Percentiles rank a stretch among this genome's conserved stretches.
Conservation (phyloP, 2,113 vertebrate genomes). For the Calyptommatus sinebrachiatus region DNA sequence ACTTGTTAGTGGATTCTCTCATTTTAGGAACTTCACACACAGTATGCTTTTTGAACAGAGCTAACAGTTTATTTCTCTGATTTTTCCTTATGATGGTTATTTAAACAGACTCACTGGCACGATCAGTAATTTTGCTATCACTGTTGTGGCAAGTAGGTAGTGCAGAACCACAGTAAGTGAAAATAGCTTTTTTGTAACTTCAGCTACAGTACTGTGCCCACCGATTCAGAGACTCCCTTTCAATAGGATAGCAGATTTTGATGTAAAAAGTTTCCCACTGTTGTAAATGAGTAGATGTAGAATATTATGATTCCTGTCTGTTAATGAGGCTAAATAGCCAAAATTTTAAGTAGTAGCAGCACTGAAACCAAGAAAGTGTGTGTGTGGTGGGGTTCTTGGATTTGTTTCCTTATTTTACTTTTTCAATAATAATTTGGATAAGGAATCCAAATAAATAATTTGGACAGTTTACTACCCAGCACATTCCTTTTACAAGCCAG, state of each 20-base stretch:
- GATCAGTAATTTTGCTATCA: background rate
- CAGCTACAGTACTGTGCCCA: background rate
- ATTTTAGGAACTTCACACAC: background rate
- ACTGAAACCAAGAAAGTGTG: background rate
- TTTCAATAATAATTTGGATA: conserved; percentile 8
- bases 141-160: background rate
- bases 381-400: background rate
- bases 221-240: background rate
- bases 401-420: background rate
- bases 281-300: background rate
- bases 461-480: background rate
- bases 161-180: background rate
- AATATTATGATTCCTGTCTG: background rate
- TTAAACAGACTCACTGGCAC: background rate
- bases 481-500: conserved; percentile 11
- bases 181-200: background rate
- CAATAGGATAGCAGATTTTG: background rate
- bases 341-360: background rate
- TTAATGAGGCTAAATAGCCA: background rate
- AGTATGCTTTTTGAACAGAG: background rate
- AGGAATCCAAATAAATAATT: background rate
- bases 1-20: background rate
- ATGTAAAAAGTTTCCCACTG: background rate
- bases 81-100: background rate
- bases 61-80: background rate